Conservation (phyloP, 2,888 invertebrate genomes). For the Acleris cristana region DNA sequence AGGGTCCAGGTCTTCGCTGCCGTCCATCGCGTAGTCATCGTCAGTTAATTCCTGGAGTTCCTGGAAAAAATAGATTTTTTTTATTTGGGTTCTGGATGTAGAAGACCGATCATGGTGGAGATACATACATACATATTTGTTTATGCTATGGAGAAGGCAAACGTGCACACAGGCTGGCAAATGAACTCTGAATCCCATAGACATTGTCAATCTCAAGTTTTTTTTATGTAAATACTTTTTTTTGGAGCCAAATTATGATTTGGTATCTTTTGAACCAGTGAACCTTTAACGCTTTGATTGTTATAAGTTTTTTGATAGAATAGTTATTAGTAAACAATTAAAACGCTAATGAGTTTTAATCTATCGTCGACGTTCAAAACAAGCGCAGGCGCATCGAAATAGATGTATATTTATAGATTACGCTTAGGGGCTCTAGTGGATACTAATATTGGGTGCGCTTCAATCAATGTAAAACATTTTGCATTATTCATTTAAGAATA, state of each 20-base stretch:
- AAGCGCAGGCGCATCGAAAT: constrained; percentile 19
- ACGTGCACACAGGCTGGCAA: too few species aligned
- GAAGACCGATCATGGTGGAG: too few species aligned
- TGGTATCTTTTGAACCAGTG: too few species aligned
- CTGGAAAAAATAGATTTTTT: constrained; percentile 38
- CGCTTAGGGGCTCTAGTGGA: neutral
- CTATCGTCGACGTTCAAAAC: constrained; percentile 4
- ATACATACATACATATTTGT: too few species aligned
- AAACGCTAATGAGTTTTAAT: constrained; percentile 7
- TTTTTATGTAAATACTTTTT: too few species aligned
- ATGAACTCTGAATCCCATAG: too few species aligned
- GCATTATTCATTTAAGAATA: too few species aligned
- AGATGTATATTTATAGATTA: constrained; percentile 22
- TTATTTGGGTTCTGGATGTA: too few species aligned
- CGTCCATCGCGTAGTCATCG: constrained; percentile 65
- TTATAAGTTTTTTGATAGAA: neutral
- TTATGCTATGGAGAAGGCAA: too few species aligned
- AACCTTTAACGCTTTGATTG: too few species aligned
- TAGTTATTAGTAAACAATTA: constrained; percentile 17
- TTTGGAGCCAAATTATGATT: too few species aligned
- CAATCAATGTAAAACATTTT: too few species aligned
- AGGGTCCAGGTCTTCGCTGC: constrained; percentile 56
- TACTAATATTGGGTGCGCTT: neutral
- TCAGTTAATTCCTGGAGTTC: constrained; percentile 48
- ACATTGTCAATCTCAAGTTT: neutral